These are phyloP conservation scores for Coregonus ussuriensis DNA, from an alignment of 2,797 vertebrate genomes.

Conservation along the genomic window DNA sequence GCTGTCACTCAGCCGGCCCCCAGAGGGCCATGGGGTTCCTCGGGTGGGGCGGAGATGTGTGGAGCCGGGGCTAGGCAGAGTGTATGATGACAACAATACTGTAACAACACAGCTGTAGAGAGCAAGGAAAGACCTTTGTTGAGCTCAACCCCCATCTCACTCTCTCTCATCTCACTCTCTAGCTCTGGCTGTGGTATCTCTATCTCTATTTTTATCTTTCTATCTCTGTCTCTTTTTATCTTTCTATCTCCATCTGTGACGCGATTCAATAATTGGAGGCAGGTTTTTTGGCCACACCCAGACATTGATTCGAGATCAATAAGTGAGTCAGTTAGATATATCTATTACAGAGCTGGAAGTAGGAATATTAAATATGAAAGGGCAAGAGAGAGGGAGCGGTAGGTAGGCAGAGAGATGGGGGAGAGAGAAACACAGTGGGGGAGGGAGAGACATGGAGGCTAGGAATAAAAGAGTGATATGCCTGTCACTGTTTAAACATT, in stretches of 20 bases:
- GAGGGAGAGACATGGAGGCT: neutral
- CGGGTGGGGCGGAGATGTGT: conserved; percentile 13
- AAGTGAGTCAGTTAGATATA: conserved; percentile 3
- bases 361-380: neutral
- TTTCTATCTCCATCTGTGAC: neutral
- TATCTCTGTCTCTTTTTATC: neutral
- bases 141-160: conserved; percentile 1
- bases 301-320: conserved; percentile 19
- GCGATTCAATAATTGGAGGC: neutral
- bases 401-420: neutral
- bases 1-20: conserved; percentile 61
- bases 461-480: neutral
- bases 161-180: neutral
- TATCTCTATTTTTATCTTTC: neutral
- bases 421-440: neutral
- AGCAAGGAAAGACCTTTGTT: conserved; percentile 16
- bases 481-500: neutral
- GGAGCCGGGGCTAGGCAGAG: conserved; percentile 9
- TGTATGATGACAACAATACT: conserved; percentile 9
- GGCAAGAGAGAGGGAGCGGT: neutral
- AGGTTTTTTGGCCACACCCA: neutral
- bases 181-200: neutral
- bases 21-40: conserved; percentile 40
- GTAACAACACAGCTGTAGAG: neutral
- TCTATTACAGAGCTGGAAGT: neutral